Base-by-base conservation (phyloP, 2,888 invertebrate species). In the Aplocera efformata region DNA sequence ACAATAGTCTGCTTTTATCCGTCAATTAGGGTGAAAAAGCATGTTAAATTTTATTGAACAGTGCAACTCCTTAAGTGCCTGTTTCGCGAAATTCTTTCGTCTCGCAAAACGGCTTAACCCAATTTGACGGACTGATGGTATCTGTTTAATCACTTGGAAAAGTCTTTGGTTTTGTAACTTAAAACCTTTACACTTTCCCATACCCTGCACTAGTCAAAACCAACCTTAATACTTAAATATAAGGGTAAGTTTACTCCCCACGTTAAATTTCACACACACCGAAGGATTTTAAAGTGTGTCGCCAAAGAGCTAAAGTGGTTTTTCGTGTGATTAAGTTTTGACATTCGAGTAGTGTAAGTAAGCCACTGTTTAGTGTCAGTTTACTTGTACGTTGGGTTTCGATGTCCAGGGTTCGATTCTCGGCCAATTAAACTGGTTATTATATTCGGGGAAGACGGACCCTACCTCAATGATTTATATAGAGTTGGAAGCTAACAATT, bases 291-390 rank as follows among this genome's bases (percentile, higher is more conserved):
- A 7, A 10, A 33, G 30, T 39, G 37, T 62, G 28, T 41, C 0
- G 0, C 0, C 1, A 5, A 3, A 9, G 6, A 1, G 0, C 28
- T 70, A 68, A 58, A 51, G 67, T 63, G 29, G 42, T 1, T 42
- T 63, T 64, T 72, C 10, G 35, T 32, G 37, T 67, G 52, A 22
- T 31, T 32, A 6, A 25, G 9, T 20, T 34, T 37, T 50, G 61
- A 52, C 56, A 56, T 67, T 64, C 38, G 61, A 68, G 50, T 42
- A 61, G 68, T 66, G 70, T 69, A 66, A 73, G 70, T 64, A 66
- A 75, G 79, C 82, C 82, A 79, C 80, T 79, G 81, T 81, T 79
- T 73, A 76, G 81, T 82, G 69, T 84, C 82, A 52, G 73, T 66
- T 85, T 83, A 78, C 84, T 61, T 72, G 71, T 73, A 64, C 57